Evolutionary conservation across 2,113 vertebrate genomes (phyloP).

Genomic region (Microtus richardsoni): DNA sequence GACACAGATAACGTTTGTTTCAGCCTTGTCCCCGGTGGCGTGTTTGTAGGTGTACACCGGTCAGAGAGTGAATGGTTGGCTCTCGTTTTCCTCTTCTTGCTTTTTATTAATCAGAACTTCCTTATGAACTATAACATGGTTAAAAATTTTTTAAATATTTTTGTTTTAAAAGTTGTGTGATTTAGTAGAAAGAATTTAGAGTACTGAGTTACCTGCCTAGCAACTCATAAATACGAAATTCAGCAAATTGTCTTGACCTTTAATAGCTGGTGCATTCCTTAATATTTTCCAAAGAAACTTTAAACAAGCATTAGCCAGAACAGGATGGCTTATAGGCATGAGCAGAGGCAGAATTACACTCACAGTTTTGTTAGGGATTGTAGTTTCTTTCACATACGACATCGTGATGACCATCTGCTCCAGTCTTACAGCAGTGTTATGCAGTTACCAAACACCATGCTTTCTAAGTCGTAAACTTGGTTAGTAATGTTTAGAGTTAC

Average conservation of each 20-base stretch:
- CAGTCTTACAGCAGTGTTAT: background rate
- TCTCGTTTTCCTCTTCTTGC: slow-evolving; percentile 24
- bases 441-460: background rate
- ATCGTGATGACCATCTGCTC: background rate
- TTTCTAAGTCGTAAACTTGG: slow-evolving; percentile 19
- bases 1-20: slow-evolving; percentile 17
- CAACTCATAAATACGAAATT: background rate
- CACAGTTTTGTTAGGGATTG: slow-evolving; percentile 13
- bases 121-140: background rate
- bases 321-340: background rate
- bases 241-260: background rate
- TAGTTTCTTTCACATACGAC: background rate
- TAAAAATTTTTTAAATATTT: slow-evolving; percentile 37
- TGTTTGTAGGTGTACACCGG: background rate
- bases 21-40: background rate
- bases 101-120: slow-evolving; percentile 47
- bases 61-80: background rate
- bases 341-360: slow-evolving; percentile 11
- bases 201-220: background rate
- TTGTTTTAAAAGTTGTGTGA: background rate
- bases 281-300: slow-evolving; percentile 11
- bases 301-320: background rate
- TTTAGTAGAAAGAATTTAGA: slow-evolving; percentile 19
- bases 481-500: slow-evolving; percentile 22
- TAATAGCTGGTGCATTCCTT: background rate